Evolutionary conservation across 1,140 invertebrate genomes (phyloP), one percentile per base, ranked within the genome.

Genomic region (Bombus picipes): DNA sequence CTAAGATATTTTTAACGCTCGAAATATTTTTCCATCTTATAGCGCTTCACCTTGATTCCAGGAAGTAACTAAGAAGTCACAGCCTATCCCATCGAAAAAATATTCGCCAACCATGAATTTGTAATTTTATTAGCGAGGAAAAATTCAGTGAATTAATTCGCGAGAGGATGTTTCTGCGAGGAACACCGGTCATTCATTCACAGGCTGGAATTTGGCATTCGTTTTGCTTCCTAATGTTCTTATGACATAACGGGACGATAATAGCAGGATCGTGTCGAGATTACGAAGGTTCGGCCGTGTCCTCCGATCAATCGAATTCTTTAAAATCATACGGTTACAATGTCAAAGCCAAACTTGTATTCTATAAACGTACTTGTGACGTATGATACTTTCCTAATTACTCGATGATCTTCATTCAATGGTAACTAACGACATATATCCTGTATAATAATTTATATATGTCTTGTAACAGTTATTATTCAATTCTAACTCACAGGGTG

Each of bases 191-290:
- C 66, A 80, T 85, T 87, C 75, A 85, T 62, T 80, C 65, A 4
- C 18, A 32, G 10, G n/a, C 68, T 80, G 34, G 10, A 85, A 87
- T 87, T 87, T 62, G 76, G 28, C 41, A 18, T 53, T 75, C 66
- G 62, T 66, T 10, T 73, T 47, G 57, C 34, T 28, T 73, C 75
- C 66, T 72, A 83, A 83, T 83, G 12, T 73, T 73, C 41, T 4
- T 32, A 13, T 39, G 68, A 87, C 74, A 43, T 87, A 87, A 87
- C 81, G 81, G 74, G 47, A 83, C 25, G 74, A 57, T 87, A 83
- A 87, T 83, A 65, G 41, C 62, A 15, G 13, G 43, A 68, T 87
- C 81, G 85, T 87, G 81, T 71, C n/a, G 13, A 0, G 85, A 83
- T 78, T 87, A 78, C 74, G 34, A 83, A 83, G 59, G 2, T 39